phyloP scores from a whole-genome alignment of 1,140 invertebrate species.

The Archivesica marissinica region DNA sequence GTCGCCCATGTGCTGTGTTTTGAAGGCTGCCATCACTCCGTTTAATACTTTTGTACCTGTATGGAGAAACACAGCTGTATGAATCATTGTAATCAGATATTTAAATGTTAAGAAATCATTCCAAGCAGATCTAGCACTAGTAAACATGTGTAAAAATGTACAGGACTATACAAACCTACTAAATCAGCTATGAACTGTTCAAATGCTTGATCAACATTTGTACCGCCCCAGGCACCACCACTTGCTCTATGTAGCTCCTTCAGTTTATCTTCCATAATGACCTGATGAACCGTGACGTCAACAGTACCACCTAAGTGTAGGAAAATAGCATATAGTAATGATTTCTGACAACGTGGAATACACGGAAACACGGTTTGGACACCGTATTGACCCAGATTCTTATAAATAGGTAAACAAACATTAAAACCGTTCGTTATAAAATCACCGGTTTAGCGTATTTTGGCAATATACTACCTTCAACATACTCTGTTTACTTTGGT shows the following conservation, averaged over 20 bases:
- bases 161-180: background rate
- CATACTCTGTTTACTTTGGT: too few relatives aligned
- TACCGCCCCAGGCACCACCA: conserved; percentile 8
- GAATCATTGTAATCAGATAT: background rate
- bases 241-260: conserved; percentile 3
- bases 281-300: conserved; percentile 6
- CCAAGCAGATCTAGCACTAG: background rate
- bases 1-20: background rate
- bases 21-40: background rate
- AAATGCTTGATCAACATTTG: background rate
- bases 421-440: too few relatives aligned
- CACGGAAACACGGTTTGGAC: too few relatives aligned
- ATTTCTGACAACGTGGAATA: too few relatives aligned
- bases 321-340: too few relatives aligned
- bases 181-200: background rate
- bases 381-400: too few relatives aligned
- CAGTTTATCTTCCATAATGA: background rate
- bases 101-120: background rate
- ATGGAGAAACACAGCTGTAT: background rate
- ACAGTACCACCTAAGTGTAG: background rate
- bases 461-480: too few relatives aligned
- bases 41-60: too few relatives aligned
- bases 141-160: background rate
- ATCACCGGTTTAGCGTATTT: too few relatives aligned
- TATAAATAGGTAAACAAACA: too few relatives aligned